Base-by-base conservation (phyloP, 2,888 invertebrate species). In the Tachystola acroxantha region DNA sequence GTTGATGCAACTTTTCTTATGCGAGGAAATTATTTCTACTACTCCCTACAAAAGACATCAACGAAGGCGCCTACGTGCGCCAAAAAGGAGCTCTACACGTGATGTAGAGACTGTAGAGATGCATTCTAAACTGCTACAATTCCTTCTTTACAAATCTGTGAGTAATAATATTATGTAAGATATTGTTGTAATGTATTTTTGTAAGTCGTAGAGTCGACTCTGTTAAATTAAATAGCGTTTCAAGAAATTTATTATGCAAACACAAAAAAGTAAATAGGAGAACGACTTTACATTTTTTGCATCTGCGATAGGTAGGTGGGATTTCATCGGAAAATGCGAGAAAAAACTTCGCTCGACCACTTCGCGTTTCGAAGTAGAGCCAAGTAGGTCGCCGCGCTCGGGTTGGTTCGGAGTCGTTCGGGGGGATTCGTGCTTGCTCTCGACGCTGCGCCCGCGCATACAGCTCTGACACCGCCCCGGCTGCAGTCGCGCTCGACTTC, bases 281-380 rank as follows among this genome's bases (percentile, higher is more conserved):
- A 46, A 45, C 45, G 33, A 36, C 29, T 44, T 32, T 19, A 36
- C 28, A 46, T 62, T 76, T 77, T 76, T 78, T 43, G 36, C 49
- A 45, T 46, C 56, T 45, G 45, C 55, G 50, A 58, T 50, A 49
- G 42, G 46, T 53, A 53, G 53, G 62, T 64, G 64, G 65, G 65
- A 73, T 76, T 82, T 82, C 77, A 78, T 75, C 70, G 81, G 82
- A 84, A 85, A 85, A 84, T 80, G 72, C 58, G 66, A 78, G 80
- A 82, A 78, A 76, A 80, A 76, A 64, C 67, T 58, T 65, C 62
- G 67, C 66, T 68, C 65, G 72, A 65, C 76, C 74, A 62, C 71
- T 57, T 48, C 65, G 64, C 75, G 72, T 71, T 79, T 75, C 77
- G 68, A 74, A 70, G 80, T 77, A 71, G 70, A 58, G 63, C 73